Evolutionary conservation across 2,113 vertebrate genomes (phyloP), one percentile per base, ranked within the genome.

Genomic region (Sinocyclocheilus rhinocerous): DNA sequence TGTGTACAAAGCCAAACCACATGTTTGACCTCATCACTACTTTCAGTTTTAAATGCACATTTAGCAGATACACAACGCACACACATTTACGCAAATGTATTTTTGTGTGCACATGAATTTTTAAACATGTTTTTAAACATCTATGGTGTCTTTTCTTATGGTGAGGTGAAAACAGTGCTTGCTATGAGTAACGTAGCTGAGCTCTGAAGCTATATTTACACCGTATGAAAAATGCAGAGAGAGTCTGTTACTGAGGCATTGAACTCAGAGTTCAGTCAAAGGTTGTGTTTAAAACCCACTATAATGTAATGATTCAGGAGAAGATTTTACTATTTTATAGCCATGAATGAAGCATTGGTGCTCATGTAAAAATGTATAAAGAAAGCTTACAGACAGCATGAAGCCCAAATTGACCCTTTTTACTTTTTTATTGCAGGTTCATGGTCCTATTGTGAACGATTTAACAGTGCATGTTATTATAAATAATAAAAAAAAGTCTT

Each of bases 1-100:
- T 3, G 11, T 36, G 33, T 45, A 20, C 63, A 84, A 13, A 69
- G 18, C 18, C 24, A 69, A 42, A 80, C 0, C 48, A 61, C 16
- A 0, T 6, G 61, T 59, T 63, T 81, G 87, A 90, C 39, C 80
- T 48, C 91, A 92, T 93, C 87, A 92, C 92, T 92, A 90, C 88
- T 94, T 93, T 90, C 80, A 55, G 20, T 73, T 77, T 70, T 81
- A 84, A 90, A 81, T 48, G 72, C 45, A 48, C 59, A 22, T 83
- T 83, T 63, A 72, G 24, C 39, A 15, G 11, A 29, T 69, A 70
- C 69, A 70, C 77, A 85, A 24, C 3, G 18, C 39, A 72, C 22
- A 59, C 83, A 85, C 70, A 45, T 36, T 77, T 8, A 65, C 12
- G 18, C 39, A 76, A 11, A 84, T 48, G 61, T 48, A 20, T 55